phyloP scores from a whole-genome alignment of 2,797 vertebrate genomes.

The Paramormyrops hopkinsi region DNA sequence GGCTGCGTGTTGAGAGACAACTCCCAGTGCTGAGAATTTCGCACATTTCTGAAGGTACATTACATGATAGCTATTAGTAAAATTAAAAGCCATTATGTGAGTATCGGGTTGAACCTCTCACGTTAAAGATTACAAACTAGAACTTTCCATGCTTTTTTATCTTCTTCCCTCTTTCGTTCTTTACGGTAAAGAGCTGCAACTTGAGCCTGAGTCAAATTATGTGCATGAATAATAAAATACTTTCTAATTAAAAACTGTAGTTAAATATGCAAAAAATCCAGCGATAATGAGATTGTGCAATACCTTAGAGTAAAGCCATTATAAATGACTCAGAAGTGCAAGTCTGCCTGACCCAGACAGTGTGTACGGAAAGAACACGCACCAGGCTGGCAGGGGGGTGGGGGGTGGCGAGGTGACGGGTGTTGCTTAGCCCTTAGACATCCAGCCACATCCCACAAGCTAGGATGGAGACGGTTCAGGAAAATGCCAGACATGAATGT shows the following conservation, averaged over 20 bases:
- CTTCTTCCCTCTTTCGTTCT: constrained; percentile 57
- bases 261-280: constrained; percentile 99
- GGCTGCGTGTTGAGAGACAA: constrained; percentile 79
- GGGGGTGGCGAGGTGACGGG: neutral
- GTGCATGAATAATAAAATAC: constrained; percentile 99
- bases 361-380: constrained; percentile 61
- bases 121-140: constrained; percentile 67
- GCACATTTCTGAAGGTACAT: constrained; percentile 95
- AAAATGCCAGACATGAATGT: neutral
- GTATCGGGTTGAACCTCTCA: constrained; percentile 64
- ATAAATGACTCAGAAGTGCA: constrained; percentile 95
- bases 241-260: constrained; percentile 99
- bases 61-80: constrained; percentile 98
- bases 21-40: constrained; percentile 90
- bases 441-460: constrained; percentile 35
- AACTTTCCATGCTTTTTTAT: constrained; percentile 63
- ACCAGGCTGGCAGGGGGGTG: neutral
- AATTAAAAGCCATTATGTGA: constrained; percentile 92
- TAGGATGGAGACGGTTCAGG: neutral
- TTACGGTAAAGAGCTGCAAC: constrained; percentile 68
- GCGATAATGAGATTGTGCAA: constrained; percentile 99
- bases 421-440: constrained; percentile 38
- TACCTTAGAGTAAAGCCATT: constrained; percentile 93
- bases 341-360: constrained; percentile 83
- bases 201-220: constrained; percentile 91